phyloP scores from a whole-genome alignment of 2,113 vertebrate genomes.

The Perca fluviatilis region DNA sequence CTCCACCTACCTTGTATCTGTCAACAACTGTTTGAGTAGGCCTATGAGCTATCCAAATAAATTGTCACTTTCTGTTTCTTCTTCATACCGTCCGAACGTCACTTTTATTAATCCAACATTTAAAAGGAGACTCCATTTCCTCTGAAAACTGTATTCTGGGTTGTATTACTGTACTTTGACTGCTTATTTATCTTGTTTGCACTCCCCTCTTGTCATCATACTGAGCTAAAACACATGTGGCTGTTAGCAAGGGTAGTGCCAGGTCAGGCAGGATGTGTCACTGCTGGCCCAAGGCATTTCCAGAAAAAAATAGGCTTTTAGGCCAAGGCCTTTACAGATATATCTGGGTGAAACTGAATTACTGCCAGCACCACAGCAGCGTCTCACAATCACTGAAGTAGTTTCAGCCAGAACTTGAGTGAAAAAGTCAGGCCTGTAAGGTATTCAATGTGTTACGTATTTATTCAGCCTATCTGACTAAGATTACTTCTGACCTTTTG shows the following conservation, averaged over 20 bases:
- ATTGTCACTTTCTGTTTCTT: neutral
- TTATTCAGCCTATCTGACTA: constrained; percentile 65
- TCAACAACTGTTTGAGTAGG: neutral
- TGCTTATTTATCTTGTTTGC: constrained; percentile 33
- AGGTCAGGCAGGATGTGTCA: constrained; percentile 43
- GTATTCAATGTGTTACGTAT: constrained; percentile 40
- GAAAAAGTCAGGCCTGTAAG: constrained; percentile 23
- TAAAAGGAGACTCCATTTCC: neutral
- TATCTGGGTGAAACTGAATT: constrained; percentile 46
- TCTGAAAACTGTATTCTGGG: constrained; percentile 9
- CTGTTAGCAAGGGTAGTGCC: constrained; percentile 30
- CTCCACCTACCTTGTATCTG: neutral
- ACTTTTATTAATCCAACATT: neutral
- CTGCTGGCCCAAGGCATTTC: constrained; percentile 23
- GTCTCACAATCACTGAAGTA: constrained; percentile 41
- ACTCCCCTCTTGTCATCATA: constrained; percentile 37
- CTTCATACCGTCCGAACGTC: neutral
- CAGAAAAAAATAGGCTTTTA: constrained; percentile 11
- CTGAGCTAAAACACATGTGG: constrained; percentile 42
- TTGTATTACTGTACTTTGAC: neutral
- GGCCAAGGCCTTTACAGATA: constrained; percentile 47
- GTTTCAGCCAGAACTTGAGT: constrained; percentile 46
- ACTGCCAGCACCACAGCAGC: constrained; percentile 39
- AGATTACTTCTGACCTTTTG: constrained; percentile 49
- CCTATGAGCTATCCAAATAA: neutral